Evolutionary conservation across 2,113 vertebrate genomes (phyloP), one percentile per base, ranked within the genome.

Genomic region (Pangasianodon gigas): DNA sequence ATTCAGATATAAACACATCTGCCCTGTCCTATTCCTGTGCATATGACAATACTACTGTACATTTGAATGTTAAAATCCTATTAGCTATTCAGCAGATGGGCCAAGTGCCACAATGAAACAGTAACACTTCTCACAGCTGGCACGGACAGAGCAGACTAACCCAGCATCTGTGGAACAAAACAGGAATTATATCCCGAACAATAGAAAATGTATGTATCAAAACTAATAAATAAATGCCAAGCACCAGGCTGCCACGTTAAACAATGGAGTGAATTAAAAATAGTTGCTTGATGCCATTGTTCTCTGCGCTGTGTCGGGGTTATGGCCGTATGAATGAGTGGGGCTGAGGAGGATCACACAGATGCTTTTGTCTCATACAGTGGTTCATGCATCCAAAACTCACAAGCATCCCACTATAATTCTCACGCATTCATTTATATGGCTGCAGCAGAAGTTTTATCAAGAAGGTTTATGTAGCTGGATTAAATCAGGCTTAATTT

Each of bases 31-130:
- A 37, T 88, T 88, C 58, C 46, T 60, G 46, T 32, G 44, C 14
- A 29, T 58, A 56, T 89, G 29, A 46, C 44, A 58, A 81, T 37
- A 95, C 96, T 96, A 88, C 96, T 94, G 94, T 93, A 94, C 94
- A 95, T 95, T 89, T 97, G 94, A 95, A 96, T 96, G 94, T 93
- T 94, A 95, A 91, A 62, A 91, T 88, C 37, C 94, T 96, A 96
- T 96, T 96, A 96, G 94, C 95, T 95, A 95, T 96, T 96, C 96
- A 95, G 95, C 96, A 90, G 80, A 89, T 91, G 82, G 93, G 92
- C 93, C 93, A 92, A 92, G 65, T 84, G 89, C 94, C 95, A 56
- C 74, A 92, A 93, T 86, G 93, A 95, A 89, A 51, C 92, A 85
- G 90, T 93, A 86, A 90, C 58, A 90, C 90, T 62, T 84, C 88